phyloP scores from a whole-genome alignment of 2,113 vertebrate species.

The Scalopus aquaticus region DNA sequence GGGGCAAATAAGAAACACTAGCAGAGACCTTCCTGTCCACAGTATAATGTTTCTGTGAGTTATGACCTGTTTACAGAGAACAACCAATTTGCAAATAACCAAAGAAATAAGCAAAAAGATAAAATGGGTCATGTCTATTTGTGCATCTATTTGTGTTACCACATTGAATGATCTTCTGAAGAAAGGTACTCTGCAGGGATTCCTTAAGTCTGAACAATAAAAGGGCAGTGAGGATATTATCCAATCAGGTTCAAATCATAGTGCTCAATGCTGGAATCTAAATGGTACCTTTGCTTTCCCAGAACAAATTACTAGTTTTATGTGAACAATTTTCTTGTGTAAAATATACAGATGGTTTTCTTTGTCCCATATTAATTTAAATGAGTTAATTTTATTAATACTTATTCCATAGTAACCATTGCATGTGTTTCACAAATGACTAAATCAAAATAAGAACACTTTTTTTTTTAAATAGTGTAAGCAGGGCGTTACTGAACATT shows the following conservation, averaged over 20 bases:
- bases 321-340: constrained; percentile 43
- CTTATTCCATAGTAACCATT: background rate
- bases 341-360: constrained; percentile 56
- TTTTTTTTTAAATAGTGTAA: background rate
- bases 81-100: background rate
- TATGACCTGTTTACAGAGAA: background rate
- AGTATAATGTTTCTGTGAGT: background rate
- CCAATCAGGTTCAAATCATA: constrained; percentile 49
- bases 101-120: background rate
- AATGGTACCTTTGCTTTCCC: constrained; percentile 69
- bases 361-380: constrained; percentile 68
- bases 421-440: background rate
- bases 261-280: background rate
- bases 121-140: constrained; percentile 1
- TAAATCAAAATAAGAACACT: constrained; percentile 37
- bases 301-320: constrained; percentile 58
- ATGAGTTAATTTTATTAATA: constrained; percentile 58
- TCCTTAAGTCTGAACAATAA: constrained; percentile 39
- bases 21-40: background rate
- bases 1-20: background rate
- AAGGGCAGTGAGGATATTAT: constrained; percentile 34
- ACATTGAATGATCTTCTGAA: background rate
- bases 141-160: background rate
- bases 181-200: constrained; percentile 1
- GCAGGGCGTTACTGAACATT: background rate